Base-by-base conservation (phyloP, 2,888 invertebrate species). In the Cactoblastis cactorum region DNA sequence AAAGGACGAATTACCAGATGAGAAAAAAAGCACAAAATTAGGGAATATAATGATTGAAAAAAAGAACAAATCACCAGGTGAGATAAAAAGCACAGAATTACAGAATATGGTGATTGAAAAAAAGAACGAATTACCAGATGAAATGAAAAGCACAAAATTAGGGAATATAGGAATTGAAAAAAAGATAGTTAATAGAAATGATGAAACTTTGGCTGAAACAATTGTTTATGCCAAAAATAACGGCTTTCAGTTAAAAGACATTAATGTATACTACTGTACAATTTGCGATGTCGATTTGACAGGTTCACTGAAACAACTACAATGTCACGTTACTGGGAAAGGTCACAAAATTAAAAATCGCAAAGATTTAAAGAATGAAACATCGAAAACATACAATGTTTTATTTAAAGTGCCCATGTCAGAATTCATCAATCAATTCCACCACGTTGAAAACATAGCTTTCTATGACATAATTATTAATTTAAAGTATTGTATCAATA, bases 381-480 rank as follows among this genome's bases (percentile, higher is more conserved):
- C 15, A 2, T 15, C 37, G 8, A n/a, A 24, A 46, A 2, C 37
- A 35, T n/a, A n/a, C 8, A 19, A 19, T 4, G 19, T 17, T 18
- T 11, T 24, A 9, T 2, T 18, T 0, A 54, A 50, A 33, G 35
- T 55, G 2, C 52, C 53, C 0, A 41, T 51, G 9, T 6, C 12
- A 0, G 6, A 45, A 0, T 74, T 64, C 32, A 5, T 70, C 0
- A 43, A 53, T 0, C 54, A 3, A 1, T 0, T 63, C 0, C 15
- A 50, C 0, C 24, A 18, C 3, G 8, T 69, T 0, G 47, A 61
- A 12, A 53, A 53, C 17, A 9, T 19, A 1, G 39, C 54, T 8
- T 46, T 51, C 5, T 45, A 57, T 1, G 65, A 68, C 34, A 2
- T 67, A 0, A 48, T 75, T 9, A 54, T 77, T 6, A 77, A 77